Evolutionary conservation across 2,888 invertebrate genomes (phyloP).

Genomic region (Lasioglossum oenotherae): DNA sequence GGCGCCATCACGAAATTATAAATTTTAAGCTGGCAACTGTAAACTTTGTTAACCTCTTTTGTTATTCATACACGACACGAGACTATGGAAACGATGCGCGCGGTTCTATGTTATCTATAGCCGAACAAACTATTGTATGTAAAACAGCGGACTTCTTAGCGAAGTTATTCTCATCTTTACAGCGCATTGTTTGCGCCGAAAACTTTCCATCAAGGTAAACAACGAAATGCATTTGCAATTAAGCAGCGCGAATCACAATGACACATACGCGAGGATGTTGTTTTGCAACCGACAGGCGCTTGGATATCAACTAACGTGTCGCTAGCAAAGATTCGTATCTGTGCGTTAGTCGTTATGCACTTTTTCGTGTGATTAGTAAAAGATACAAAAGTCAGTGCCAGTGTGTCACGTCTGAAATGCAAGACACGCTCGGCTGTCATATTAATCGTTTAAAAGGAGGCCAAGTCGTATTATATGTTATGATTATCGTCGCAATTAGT

Average conservation of each 20-base stretch:
- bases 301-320: neutral
- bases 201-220: slow-evolving; percentile 15
- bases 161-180: slow-evolving; percentile 58
- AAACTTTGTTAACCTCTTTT: slow-evolving; percentile 56
- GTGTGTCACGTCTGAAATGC: slow-evolving; percentile 22
- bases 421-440: neutral
- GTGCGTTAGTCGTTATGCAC: neutral
- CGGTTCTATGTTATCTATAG: slow-evolving; percentile 46
- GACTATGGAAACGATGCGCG: slow-evolving; percentile 50
- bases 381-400: slow-evolving; percentile 8
- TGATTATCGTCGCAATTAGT: slow-evolving; percentile 61
- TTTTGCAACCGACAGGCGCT: neutral
- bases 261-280: neutral
- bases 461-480: slow-evolving; percentile 34
- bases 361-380: slow-evolving; percentile 4
- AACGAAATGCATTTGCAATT: neutral
- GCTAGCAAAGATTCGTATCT: neutral
- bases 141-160: slow-evolving; percentile 48
- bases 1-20: slow-evolving; percentile 58
- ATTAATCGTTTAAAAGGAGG: slow-evolving; percentile 32
- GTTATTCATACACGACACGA: slow-evolving; percentile 37
- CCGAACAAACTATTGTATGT: slow-evolving; percentile 68
- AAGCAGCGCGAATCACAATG: neutral
- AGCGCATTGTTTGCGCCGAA: slow-evolving; percentile 28
- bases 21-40: slow-evolving; percentile 57